Base-by-base conservation (phyloP, 2,113 vertebrate genomes). In the Pangasianodon gigas region DNA sequence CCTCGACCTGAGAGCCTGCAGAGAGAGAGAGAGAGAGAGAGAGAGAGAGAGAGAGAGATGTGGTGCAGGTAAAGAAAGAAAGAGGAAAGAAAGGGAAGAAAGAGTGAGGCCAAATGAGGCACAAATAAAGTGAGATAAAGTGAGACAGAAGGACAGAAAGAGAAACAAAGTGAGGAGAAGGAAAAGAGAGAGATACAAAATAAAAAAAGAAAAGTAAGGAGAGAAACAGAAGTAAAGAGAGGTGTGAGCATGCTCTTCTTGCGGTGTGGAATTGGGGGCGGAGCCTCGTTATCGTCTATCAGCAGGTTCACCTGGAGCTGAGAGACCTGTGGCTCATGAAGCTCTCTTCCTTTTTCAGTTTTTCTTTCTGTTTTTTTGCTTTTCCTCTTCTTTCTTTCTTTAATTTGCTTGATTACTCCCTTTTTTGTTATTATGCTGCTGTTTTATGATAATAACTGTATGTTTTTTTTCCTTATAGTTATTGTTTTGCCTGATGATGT, bases 1-100 rank as follows among this genome's bases (percentile, higher is more conserved):
- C 92, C 91, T 95, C 93, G 88, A 93, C 48, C 87, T 95, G 93
- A 0, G 96, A 93, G 94, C 97, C 97, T 98, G 91, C 77, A 93
- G 13, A 56, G 32, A 51, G 7, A 44, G 54, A 83, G 13, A 48
- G 58, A 52, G 93, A 0, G 96, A 32, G 24, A 52, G 26, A 11
- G 60, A 9, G 21, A 46, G 1, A 65, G 3, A 19, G 29, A 67
- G 13, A 7, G 26, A 10, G 56, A 32, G 37, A 37, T 37, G 37
- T 37, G 37, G 37, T 37, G 37, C 37, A 37, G 37, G 37, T 37
- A 37, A 37, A 37, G 4, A 56, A 84, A 32, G 24, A 32, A 8
- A 11, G 44, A n/a, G 41, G 32, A 0, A 67, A n/a, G 10, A 48
- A 62, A 26, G 21, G 37, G 24, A 32, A 19, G 21, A 32, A 18